A percentile compares a stretch with the other conserved stretches of the same genome.
These are phyloP conservation scores for Rhea americana DNA, from an alignment of 2,113 vertebrate genomes.

Conservation along the genomic window DNA sequence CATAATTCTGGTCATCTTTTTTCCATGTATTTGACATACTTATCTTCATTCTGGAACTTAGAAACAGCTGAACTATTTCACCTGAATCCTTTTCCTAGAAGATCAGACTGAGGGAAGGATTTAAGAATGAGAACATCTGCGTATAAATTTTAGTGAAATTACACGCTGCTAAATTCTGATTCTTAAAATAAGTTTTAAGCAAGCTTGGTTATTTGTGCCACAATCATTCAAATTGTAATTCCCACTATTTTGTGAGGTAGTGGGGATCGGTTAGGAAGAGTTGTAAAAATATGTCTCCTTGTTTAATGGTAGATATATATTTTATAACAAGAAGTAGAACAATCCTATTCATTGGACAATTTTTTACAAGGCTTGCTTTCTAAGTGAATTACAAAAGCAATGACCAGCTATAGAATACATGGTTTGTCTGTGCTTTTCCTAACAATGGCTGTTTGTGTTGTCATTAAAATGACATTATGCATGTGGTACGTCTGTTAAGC, in stretches of 20 bases:
- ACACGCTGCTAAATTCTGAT: neutral
- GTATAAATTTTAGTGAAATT: neutral
- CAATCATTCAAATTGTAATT: neutral
- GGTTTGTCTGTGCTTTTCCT: slow-evolving; percentile 3
- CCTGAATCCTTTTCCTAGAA: neutral
- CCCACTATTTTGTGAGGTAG: neutral
- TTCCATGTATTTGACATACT: fast-evolving
- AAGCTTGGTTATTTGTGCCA: neutral
- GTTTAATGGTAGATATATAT: slow-evolving; percentile 42
- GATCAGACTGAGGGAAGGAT: neutral
- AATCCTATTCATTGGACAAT: neutral
- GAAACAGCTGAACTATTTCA: neutral
- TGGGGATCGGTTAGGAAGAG: neutral
- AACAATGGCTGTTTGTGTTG: slow-evolving; percentile 32
- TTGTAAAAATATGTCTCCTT: slow-evolving; percentile 28
- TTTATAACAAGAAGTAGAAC: slow-evolving; percentile 39
- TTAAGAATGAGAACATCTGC: neutral
- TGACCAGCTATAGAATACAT: slow-evolving; percentile 28
- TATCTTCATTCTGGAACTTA: neutral
- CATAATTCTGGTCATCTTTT: neutral
- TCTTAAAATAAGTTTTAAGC: neutral
- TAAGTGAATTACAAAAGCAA: slow-evolving; percentile 20
- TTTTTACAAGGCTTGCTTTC: slow-evolving; percentile 43
- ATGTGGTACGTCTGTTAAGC: neutral
- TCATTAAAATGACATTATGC: neutral